These are phyloP conservation scores for Corydoras sp. DNA, from an alignment of 2,113 vertebrate species.

Conservation along the genomic window DNA sequence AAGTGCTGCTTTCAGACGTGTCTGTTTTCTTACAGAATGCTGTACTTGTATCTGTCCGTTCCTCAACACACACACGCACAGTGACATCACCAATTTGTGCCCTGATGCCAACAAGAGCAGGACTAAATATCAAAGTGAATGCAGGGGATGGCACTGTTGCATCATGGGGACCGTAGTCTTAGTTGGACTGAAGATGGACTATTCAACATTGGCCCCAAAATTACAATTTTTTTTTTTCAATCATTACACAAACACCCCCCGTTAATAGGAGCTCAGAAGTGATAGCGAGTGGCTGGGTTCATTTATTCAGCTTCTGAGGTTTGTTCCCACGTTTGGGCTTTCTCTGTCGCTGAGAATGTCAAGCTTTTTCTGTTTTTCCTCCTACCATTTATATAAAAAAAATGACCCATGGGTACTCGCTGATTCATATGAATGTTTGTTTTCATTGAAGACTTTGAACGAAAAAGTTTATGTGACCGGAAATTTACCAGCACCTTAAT, in stretches of 20 bases:
- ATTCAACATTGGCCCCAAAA: too few species aligned
- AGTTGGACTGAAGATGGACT: slow-evolving; percentile 17
- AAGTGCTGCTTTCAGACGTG: slow-evolving; percentile 54
- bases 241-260: too few species aligned
- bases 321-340: slow-evolving; percentile 6
- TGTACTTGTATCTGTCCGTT: slow-evolving; percentile 46
- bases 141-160: slow-evolving; percentile 26
- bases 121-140: slow-evolving; percentile 42
- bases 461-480: slow-evolving; percentile 52
- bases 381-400: slow-evolving; percentile 23
- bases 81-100: slow-evolving; percentile 42
- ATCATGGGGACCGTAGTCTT: slow-evolving; percentile 30
- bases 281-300: neutral
- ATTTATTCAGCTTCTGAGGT: slow-evolving; percentile 22
- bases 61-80: slow-evolving; percentile 16
- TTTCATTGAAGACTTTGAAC: slow-evolving; percentile 45
- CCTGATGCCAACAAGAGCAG: slow-evolving; percentile 32
- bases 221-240: too few species aligned
- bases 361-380: slow-evolving; percentile 11
- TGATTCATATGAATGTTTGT: slow-evolving; percentile 65
- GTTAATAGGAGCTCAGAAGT: too few species aligned
- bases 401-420: slow-evolving; percentile 50
- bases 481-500: slow-evolving; percentile 72
- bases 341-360: neutral
- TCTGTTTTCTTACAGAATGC: slow-evolving; percentile 53